Base-by-base conservation (phyloP, 2,888 invertebrate genomes). In the Tipula confusa region DNA sequence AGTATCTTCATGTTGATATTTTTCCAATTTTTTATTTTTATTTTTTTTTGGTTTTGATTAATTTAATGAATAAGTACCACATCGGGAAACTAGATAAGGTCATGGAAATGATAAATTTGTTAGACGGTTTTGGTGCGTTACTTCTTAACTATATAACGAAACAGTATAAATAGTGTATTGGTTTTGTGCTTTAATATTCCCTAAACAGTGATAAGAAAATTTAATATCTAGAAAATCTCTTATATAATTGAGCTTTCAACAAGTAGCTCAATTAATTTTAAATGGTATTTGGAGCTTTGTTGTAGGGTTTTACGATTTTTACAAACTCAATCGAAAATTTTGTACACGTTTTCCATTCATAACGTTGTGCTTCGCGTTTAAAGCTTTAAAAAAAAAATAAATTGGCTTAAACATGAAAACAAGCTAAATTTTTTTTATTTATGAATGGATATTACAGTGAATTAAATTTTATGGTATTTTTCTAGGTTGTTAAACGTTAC, bases 221-320 rank as follows among this genome's bases (percentile, higher is more conserved):
- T n/a, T n/a, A n/a, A n/a, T n/a, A n/a, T n/a, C n/a, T 24, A 9
- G 9, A 43, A 24, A 64, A 64, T 64, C 64, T 24, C 64, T 64
- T 64, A 18, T n/a, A n/a, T 64, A 64, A 64, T 64, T 64, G 64
- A 64, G 64, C 64, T 64, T 24, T 64, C 64, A 64, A 64, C 64
- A 64, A 64, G 64, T 64, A 24, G 64, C 64, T 64, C 64, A 64
- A 64, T 64, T 64, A 64, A 64, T 64, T 64, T 24, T 24, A 24
- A 64, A n/a, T 64, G 64, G 18, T 64, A 64, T 64, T 64, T 24
- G 24, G 43, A 43, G 43, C 43, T 24, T 64, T 64, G 1, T 64
- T 24, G 6, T 64, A 9, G 7, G 64, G 9, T 64, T 18, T 64
- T 64, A 1, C 64, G 64, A 24, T 64, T 18, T 64, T 18, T 64